Base-by-base conservation (phyloP, 2,797 vertebrate genomes). In the Chloroceryle amazona region DNA sequence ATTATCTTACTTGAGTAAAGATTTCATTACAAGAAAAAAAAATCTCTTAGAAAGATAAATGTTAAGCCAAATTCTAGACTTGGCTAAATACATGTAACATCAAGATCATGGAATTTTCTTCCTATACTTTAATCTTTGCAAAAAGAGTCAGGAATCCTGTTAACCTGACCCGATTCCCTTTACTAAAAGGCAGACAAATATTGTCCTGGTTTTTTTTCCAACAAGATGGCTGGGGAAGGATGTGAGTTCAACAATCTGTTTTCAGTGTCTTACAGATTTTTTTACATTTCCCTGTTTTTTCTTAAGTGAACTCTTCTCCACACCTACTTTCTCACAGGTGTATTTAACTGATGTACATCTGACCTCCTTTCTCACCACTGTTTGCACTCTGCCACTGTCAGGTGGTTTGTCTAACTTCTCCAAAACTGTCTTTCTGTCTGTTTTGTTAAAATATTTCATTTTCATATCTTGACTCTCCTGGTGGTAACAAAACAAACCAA, bases 401-500 rank as follows among this genome's bases (percentile, higher is more conserved):
- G 72, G 41, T 82, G 54, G 65, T 91, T 74, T 78, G 68, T 72
- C 62, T 88, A 83, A 95, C 85, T 95, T 97, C 91, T 95, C 67
- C 66, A 95, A 84, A 89, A 91, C 37, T 83, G 33, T 82, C 37
- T 93, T 93, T 95, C 80, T 91, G 71, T 67, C 87, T 92, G 21
- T 58, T 26, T 51, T 55, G 41, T 84, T 86, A 76, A 90, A 93
- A 67, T 39, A 3, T 92, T 89, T 76, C 66, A n/a, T 88, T 94
- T 96, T 93, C 80, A 67, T 80, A 60, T 63, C n/a, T 55, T 93
- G 65, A 70, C 33, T 91, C 21, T 90, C 42, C 41, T 71, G 57
- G 23, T 89, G 47, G 11, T 70, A 61, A 55, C 60, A 83, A 54
- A 52, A 16, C 51, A 29, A 52, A 29, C 23, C 12, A 8, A n/a